Conservation (phyloP, 2,113 vertebrate genomes). For the Toxotes jaculatrix region DNA sequence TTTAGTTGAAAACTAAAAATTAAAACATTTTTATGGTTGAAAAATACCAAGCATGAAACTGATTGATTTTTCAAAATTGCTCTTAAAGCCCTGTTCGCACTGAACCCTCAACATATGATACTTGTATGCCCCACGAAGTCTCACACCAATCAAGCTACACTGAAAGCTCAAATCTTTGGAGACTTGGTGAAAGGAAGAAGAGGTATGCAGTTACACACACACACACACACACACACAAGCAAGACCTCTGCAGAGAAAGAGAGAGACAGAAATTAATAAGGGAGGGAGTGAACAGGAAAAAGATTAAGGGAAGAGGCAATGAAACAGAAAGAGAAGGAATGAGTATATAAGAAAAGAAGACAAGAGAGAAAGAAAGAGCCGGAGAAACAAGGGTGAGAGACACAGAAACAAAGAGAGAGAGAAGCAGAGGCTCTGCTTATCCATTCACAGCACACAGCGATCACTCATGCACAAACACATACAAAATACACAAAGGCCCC, state of each 20-base stretch:
- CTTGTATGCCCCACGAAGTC: constrained; percentile 15
- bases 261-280: constrained; percentile 14
- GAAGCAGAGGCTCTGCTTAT: constrained; percentile 61
- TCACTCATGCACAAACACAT: constrained; percentile 78
- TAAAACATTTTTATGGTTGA: neutral
- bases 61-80: too few relatives aligned
- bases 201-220: neutral
- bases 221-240: neutral
- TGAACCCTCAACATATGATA: constrained; percentile 6
- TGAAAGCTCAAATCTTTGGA: constrained; percentile 12
- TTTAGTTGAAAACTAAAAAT: neutral
- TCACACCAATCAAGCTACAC: constrained; percentile 21
- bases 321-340: constrained; percentile 31
- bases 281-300: constrained; percentile 3
- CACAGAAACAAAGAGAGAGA: constrained; percentile 42
- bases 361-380: constrained; percentile 21
- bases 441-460: constrained; percentile 76
- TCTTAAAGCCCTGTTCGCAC: neutral
- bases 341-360: constrained; percentile 27
- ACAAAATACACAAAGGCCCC: constrained; percentile 76
- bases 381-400: constrained; percentile 49
- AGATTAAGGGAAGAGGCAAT: constrained; percentile 28
- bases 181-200: constrained; percentile 9
- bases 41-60: neutral
- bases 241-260: constrained; percentile 16